These are phyloP conservation scores for Apostichopus leukothele DNA, from an alignment of 53 echinoderm and acorn worm species.

Conservation along the genomic window DNA sequence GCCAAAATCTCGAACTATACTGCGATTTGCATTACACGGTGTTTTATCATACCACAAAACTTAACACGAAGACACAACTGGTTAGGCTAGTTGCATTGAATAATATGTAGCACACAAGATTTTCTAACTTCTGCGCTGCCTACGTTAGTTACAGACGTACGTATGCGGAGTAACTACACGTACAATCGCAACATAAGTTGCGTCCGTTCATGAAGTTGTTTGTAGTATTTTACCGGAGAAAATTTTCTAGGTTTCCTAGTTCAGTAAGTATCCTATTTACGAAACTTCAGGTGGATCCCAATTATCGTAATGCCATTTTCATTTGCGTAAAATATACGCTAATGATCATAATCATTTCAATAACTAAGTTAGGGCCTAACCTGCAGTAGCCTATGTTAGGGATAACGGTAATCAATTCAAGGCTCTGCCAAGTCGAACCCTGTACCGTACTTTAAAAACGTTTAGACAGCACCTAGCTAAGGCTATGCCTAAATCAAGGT, in stretches of 20 bases:
- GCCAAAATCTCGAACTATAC: not conserved
- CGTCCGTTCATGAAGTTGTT: not conserved
- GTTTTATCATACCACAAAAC: not conserved
- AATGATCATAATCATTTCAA: too few relatives aligned
- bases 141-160: not conserved
- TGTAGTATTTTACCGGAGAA: not conserved
- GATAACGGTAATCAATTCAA: too few relatives aligned
- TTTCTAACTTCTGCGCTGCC: not conserved
- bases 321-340: too few relatives aligned
- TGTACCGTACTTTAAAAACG: too few relatives aligned
- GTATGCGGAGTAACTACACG: not conserved
- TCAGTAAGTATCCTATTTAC: not conserved
- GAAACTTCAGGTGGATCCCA: not conserved
- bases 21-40: not conserved
- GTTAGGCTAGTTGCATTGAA: not conserved
- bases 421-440: too few relatives aligned
- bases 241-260: not conserved
- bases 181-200: not conserved
- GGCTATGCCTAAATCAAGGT: too few relatives aligned
- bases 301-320: too few relatives aligned
- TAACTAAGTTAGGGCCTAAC: too few relatives aligned
- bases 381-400: too few relatives aligned
- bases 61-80: not conserved
- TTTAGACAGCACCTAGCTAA: too few relatives aligned
- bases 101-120: too few relatives aligned